Evolutionary conservation across 2,888 invertebrate genomes (phyloP), one percentile per base, ranked within the genome.

Genomic region (Hypena proboscidalis): DNA sequence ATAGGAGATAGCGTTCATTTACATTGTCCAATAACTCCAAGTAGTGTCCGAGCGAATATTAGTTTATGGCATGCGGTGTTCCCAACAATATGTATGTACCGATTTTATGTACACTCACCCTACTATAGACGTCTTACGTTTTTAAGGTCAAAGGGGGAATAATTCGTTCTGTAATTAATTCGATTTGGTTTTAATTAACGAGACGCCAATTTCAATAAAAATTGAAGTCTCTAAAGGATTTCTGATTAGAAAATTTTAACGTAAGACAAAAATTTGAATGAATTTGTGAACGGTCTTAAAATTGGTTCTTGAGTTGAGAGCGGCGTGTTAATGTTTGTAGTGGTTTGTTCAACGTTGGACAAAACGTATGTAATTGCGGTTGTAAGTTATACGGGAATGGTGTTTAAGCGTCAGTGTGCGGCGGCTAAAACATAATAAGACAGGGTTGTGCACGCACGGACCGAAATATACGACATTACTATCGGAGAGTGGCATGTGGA

Each of bases 11-110:
- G 86, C 86, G 90, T 91, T 91, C 91, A 91, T 91, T 91, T 91
- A 91, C 91, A 91, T 91, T 91, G 90, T 91, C 88, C 91, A 90
- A 91, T 91, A 91, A 90, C 90, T 91, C 85, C 86, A 88, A 91
- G 90, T 90, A 88, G 88, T 90, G 90, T 86, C 89, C 90, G 81
- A 83, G 78, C 84, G 85, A 86, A 86, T 90, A 90, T 90, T 88
- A 89, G 89, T 90, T 89, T 90, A 89, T 83, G 81, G 80, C 75
- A 79, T 80, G 80, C 80, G 76, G 73, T 73, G 68, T 68, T 70
- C 52, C 65, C 67, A 67, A 64, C 65, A 53, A 65, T 61, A 61
- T 60, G 58, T 68, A 68, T 58, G 57, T 55, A 58, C 48, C 61
- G 51, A 64, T 65, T 61, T 60, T 41, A 45, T 55, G 55, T 53